These are phyloP conservation scores for Lepisosteus oculatus DNA, from an alignment of 2,113 vertebrate species.

Conservation along the genomic window DNA sequence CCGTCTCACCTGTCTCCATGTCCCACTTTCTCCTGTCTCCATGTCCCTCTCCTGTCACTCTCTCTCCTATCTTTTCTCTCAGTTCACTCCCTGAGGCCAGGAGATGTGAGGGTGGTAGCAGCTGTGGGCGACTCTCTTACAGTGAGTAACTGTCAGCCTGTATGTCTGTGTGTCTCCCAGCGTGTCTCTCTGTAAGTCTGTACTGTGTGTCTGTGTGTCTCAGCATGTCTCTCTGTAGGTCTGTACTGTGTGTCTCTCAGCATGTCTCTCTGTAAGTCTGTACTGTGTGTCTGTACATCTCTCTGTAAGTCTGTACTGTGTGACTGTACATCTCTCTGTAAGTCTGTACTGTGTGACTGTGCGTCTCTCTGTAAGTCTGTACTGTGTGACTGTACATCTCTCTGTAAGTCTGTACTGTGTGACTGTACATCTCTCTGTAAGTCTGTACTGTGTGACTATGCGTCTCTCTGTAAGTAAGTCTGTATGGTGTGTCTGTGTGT, in stretches of 20 bases:
- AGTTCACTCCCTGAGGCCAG: conserved; percentile 86
- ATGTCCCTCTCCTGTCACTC: neutral
- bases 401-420: neutral
- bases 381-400: too few species aligned
- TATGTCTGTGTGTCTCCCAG: conserved; percentile 1
- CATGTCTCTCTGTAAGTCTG: too few species aligned
- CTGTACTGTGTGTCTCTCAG: neutral
- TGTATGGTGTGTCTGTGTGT: neutral
- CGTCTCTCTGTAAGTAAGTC: neutral
- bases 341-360: too few species aligned
- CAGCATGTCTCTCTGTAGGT: neutral
- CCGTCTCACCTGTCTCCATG: too few species aligned
- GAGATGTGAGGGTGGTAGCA: conserved; percentile 81
- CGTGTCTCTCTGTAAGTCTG: neutral
- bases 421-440: neutral
- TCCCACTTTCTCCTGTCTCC: neutral
- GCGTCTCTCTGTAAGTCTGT: too few species aligned
- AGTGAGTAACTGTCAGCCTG: conserved; percentile 61
- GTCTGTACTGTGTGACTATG: neutral
- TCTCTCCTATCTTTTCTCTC: conserved; percentile 28
- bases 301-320: too few species aligned
- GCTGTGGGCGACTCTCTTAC: conserved; percentile 89
- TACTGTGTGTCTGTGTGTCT: neutral
- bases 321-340: too few species aligned
- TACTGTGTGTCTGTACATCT: too few species aligned